These are phyloP conservation scores for Sphenodon punctatus DNA, from an alignment of 2,797 vertebrate genomes.

Conservation along the genomic window DNA sequence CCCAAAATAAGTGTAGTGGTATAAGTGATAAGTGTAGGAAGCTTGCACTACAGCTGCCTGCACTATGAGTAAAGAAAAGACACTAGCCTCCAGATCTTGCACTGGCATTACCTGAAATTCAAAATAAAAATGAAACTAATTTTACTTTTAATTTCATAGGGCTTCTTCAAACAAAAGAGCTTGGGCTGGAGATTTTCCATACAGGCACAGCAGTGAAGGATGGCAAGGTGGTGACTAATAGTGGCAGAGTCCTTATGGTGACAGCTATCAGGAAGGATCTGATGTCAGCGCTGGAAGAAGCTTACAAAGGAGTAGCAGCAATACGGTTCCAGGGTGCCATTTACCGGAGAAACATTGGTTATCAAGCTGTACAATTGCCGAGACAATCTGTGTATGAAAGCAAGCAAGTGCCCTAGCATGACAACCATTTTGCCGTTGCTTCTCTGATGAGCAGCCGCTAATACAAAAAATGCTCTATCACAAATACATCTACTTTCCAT, in stretches of 20 bases:
- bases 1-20: no score
- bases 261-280: slow-evolving; percentile 80
- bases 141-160: slow-evolving; percentile 62
- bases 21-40: not conserved
- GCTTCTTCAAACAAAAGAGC: slow-evolving; percentile 75
- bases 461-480: not conserved
- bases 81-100: not conserved
- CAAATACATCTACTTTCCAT: not conserved
- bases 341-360: slow-evolving; percentile 83
- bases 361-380: slow-evolving; percentile 78
- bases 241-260: slow-evolving; percentile 84
- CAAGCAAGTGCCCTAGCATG: slow-evolving; percentile 18
- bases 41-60: not conserved
- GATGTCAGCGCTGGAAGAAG: slow-evolving; percentile 74
- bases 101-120: not conserved
- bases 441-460: not conserved
- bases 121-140: not conserved
- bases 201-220: slow-evolving; percentile 79
- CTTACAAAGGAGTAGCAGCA: slow-evolving; percentile 75
- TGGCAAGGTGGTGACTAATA: slow-evolving; percentile 76
- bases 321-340: slow-evolving; percentile 80
- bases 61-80: not conserved
- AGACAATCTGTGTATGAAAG: slow-evolving; percentile 64
- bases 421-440: not conserved
- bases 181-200: slow-evolving; percentile 84